Evolutionary conservation across 2,888 invertebrate species (phyloP), one percentile per base, ranked within the genome.

Genomic region (Thereva unica): DNA sequence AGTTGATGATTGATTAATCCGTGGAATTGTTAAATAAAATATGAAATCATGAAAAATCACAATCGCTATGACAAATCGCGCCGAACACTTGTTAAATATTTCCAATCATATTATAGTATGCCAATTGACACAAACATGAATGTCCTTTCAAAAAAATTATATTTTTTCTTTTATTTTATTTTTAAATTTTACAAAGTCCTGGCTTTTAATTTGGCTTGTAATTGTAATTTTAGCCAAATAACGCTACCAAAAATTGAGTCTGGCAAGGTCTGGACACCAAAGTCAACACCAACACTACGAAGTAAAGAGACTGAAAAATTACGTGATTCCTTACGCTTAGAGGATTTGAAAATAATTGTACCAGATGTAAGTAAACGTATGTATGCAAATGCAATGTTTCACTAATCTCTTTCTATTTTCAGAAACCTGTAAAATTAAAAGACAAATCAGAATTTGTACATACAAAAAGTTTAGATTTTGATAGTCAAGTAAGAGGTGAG

Each of bases 391-490:
- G 9, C 4, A 56, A 56, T 23, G 23, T 23, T 34, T 56, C 34
- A 45, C 38, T 44, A 59, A 66, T 37, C 57, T 8, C 34, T 42
- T 10, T 57, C 34, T 12, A 6, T 67, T 72, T 70, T 53, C 68
- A 74, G 74, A 71, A 73, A 70, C 73, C 73, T 67, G 72, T 72
- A 68, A 71, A 68, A 70, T 68, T 71, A 68, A 74, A 73, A 70
- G 72, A 73, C 70, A 75, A 75, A 73, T 72, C 74, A 69, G 75
- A 75, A 72, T 75, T 75, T 72, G 73, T 73, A 71, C 75, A 75
- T 72, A 75, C 75, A 42, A 75, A 75, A 73, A 75, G 75, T 68
- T 73, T 75, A 72, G 75, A 75, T 72, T 75, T 75, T 69, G 74
- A 74, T 71, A 72, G 71, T 70, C 74, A 73, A 73, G 67, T 72